Conservation (phyloP, 2,113 vertebrate species). For the Oryzias celebensis region DNA sequence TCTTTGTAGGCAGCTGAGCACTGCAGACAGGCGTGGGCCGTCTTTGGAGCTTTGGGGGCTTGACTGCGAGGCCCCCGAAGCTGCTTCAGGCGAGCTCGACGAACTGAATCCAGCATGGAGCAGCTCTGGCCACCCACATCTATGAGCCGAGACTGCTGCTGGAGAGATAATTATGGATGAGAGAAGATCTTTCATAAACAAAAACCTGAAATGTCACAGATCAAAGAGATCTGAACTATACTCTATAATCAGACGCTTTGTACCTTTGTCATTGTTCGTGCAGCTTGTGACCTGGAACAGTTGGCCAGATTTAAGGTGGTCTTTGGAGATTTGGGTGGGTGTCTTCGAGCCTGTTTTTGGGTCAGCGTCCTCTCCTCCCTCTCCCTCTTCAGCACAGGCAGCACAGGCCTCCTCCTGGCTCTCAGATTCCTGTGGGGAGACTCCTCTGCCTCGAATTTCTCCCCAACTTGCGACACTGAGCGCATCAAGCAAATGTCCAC, state of each 20-base stretch:
- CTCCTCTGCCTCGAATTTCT: constrained; percentile 40
- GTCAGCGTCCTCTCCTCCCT: constrained; percentile 50
- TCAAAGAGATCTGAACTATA: too few relatives aligned
- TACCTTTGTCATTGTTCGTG: constrained; percentile 62
- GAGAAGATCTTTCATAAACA: not conserved
- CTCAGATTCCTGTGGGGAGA: constrained; percentile 53
- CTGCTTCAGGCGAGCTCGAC: constrained; percentile 67
- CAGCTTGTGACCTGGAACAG: constrained; percentile 30
- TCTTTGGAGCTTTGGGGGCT: constrained; percentile 61
- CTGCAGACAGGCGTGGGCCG: constrained; percentile 72
- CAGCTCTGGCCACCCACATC: constrained; percentile 54
- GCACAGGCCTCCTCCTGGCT: constrained; percentile 35
- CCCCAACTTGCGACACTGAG: constrained; percentile 65
- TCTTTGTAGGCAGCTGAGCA: constrained; percentile 73
- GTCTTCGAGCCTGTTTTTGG: constrained; percentile 38
- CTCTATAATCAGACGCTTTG: not conserved
- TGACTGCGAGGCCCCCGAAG: constrained; percentile 66
- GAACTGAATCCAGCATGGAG: constrained; percentile 60
- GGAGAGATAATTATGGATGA: not conserved
- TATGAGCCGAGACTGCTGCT: constrained; percentile 57
- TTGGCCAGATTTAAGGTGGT: constrained; percentile 19
- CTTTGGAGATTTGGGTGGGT: constrained; percentile 17
- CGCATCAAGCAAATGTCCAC: constrained; percentile 79
- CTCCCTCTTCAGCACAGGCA: constrained; percentile 64
- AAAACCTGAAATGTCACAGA: too few relatives aligned